Conservation (phyloP, 2,888 invertebrate genomes). For the Trissoscelio sp. region DNA sequence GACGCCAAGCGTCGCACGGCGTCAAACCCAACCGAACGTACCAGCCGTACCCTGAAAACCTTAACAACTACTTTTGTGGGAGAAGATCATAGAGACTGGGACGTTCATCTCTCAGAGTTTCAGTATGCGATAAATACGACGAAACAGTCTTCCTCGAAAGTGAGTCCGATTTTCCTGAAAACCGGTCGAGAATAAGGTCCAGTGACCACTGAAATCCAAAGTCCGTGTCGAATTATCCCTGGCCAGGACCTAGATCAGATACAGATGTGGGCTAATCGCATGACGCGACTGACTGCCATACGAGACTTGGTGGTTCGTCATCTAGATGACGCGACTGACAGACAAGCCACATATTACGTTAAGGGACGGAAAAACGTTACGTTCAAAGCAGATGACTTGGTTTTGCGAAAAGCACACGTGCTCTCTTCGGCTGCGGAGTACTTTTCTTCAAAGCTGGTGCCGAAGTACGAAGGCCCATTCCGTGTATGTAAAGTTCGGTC, state of each 20-base stretch:
- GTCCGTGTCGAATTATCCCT: too few species aligned
- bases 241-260: too few species aligned
- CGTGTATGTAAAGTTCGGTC: background rate
- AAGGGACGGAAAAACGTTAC: background rate
- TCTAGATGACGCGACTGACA: background rate
- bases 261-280: background rate
- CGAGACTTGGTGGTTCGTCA: background rate
- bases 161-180: background rate
- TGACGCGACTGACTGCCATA: too few species aligned
- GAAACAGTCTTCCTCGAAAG: background rate
- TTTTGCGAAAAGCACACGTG: background rate
- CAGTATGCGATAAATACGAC: conserved; percentile 8
- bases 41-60: too few species aligned
- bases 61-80: too few species aligned
- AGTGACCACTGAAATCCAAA: background rate
- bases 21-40: too few species aligned
- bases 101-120: background rate
- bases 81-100: conserved; percentile 9
- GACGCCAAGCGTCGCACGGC: too few species aligned
- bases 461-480: too few species aligned
- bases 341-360: background rate
- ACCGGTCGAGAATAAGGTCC: background rate
- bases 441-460: background rate
- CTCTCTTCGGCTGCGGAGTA: background rate
- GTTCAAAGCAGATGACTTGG: background rate